phyloP scores from a whole-genome alignment of 1,140 invertebrate species.

The Bombus confusus region DNA sequence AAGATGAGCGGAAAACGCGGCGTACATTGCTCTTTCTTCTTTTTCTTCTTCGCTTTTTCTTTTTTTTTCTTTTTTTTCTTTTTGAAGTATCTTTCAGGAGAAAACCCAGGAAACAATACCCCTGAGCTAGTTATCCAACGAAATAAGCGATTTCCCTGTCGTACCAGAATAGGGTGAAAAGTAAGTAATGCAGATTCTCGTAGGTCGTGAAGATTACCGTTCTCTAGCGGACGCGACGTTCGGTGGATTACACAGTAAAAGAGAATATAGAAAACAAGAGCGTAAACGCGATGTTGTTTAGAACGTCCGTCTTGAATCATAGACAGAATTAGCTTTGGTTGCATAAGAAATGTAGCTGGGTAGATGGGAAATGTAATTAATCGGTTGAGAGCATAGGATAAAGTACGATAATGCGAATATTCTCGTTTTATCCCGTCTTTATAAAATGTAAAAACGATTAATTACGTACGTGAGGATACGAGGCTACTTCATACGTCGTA shows the following conservation, averaged over 20 bases:
- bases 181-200: not conserved
- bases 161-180: not conserved
- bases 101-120: conserved; percentile 14
- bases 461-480: not conserved
- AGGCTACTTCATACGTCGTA: not conserved
- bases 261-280: not conserved
- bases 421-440: not conserved
- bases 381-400: not conserved
- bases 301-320: not conserved
- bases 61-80: not conserved
- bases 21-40: not conserved
- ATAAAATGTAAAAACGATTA: not conserved
- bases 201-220: not conserved
- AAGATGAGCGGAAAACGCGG: conserved; percentile 19
- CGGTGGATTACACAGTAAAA: not conserved
- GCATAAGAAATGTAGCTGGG: not conserved
- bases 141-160: not conserved
- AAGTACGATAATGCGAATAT: not conserved
- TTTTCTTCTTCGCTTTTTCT: not conserved
- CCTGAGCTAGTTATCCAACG: not conserved
- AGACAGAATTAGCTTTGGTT: not conserved
- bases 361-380: not conserved
- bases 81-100: not conserved
- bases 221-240: not conserved
- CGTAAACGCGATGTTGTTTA: not conserved